phyloP scores from a whole-genome alignment of 2,888 invertebrate species.

The Pyrocoelia pectoralis region DNA sequence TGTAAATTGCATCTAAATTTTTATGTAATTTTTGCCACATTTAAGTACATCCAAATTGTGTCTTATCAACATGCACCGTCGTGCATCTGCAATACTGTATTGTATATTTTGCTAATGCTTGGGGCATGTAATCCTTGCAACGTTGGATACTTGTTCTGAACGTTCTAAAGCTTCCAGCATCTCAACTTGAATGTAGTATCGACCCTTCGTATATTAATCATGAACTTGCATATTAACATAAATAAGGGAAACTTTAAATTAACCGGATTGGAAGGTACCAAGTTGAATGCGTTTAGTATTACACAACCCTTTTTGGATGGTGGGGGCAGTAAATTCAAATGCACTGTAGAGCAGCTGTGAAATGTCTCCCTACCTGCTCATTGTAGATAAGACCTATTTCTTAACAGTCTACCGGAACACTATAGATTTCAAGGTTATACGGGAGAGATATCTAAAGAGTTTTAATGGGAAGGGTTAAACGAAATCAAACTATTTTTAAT shows the following conservation, averaged over 20 bases:
- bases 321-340: conserved; percentile 19
- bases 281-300: conserved; percentile 8
- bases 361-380: conserved; percentile 29
- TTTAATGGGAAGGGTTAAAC: conserved; percentile 48
- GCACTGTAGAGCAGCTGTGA: conserved; percentile 28
- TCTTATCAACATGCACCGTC: too few relatives aligned
- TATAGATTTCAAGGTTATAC: conserved; percentile 57
- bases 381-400: conserved; percentile 35
- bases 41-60: too few relatives aligned
- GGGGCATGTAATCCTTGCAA: too few relatives aligned
- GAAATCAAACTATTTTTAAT: conserved; percentile 56
- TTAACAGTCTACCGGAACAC: conserved; percentile 54
- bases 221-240: not conserved
- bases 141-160: too few relatives aligned
- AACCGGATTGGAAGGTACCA: not conserved
- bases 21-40: too few relatives aligned
- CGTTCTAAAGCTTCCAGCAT: too few relatives aligned
- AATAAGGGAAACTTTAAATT: conserved; percentile 6
- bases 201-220: not conserved
- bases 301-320: conserved; percentile 9
- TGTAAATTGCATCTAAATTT: too few relatives aligned
- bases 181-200: too few relatives aligned
- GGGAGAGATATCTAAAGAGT: conserved; percentile 43
- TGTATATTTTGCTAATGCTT: too few relatives aligned
- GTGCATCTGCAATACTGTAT: too few relatives aligned